Percentiles rank a stretch among this genome's conserved stretches.
phyloP scores from a whole-genome alignment of 92 coral and sea anemone genomes.

The Palythoa heliodiscus region DNA sequence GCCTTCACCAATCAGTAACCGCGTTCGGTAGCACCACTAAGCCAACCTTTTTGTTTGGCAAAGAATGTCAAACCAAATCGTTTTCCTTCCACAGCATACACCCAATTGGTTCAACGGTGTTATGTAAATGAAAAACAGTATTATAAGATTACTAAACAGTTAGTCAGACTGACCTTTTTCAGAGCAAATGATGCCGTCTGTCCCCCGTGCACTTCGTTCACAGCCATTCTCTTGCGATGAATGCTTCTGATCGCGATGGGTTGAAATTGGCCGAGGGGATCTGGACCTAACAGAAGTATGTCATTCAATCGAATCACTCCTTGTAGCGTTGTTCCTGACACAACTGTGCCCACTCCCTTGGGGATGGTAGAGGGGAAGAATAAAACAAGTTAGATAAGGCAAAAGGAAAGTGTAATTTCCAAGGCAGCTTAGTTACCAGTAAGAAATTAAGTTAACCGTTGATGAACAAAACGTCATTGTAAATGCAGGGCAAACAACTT shows the following conservation, averaged over 20 bases:
- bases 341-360: constrained; percentile 97
- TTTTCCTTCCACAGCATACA: not conserved
- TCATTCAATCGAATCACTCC: constrained; percentile 94
- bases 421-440: too few relatives aligned
- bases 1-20: too few relatives aligned
- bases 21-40: too few relatives aligned
- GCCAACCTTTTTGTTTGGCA: too few relatives aligned
- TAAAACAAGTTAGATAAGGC: not conserved
- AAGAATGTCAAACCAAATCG: too few relatives aligned
- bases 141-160: not conserved
- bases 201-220: constrained; percentile 93
- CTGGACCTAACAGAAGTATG: constrained; percentile 91
- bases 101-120: not conserved
- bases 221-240: constrained; percentile 97
- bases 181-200: constrained; percentile 97
- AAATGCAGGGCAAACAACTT: too few relatives aligned
- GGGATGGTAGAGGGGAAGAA: not conserved
- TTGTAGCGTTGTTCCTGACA: constrained; percentile 95
- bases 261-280: constrained; percentile 97
- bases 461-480: too few relatives aligned
- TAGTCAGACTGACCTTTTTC: constrained; percentile 70
- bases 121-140: not conserved
- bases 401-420: not conserved
- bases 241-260: constrained; percentile 90
- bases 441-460: too few relatives aligned